Base-by-base conservation (phyloP, 1,140 invertebrate species). In the Bicyclus anynana region DNA sequence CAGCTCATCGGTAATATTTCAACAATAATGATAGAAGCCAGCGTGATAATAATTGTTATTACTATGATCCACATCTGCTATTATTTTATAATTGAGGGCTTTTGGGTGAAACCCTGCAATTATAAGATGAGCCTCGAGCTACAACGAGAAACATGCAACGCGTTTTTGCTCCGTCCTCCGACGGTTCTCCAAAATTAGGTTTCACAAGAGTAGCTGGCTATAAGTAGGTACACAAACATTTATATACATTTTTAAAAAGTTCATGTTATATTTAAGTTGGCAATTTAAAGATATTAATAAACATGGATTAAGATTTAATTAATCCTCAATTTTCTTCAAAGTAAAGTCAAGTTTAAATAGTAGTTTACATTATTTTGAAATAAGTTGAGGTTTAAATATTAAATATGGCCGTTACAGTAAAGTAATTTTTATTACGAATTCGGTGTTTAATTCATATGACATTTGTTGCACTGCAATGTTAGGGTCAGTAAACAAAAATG, bases 21-120 rank as follows among this genome's bases (percentile, higher is more conserved):
- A 86, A 77, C 68, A 53, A 69, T 88, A 88, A 88, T 87, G 78
- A 84, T 77, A 77, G 71, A 73, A 50, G 69, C 72, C 75, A 81
- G 83, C 82, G 83, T 81, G 82, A 88, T 88, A 88, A 88, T 88
- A 85, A 88, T 86, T 88, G 85, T 86, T 86, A 88, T 88, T 86
- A 88, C 82, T 85, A 85, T 79, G 84, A 87, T 83, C 83, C 80
- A 75, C 82, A 85, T 85, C 82, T 85, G 84, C 80, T 88, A 88
- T 88, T 86, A 88, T 88, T 88, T 88, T 88, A 88, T 88, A 88
- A 88, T 88, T 88, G 85, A 85, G 70, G 84, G 79, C 74, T 86
- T 88, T 86, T 80, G 77, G 76, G 75, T 77, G 76, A 83, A 84
- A 86, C 80, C 83, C 83, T 68, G 68, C 82, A 88, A 86, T 88